Percentiles rank a stretch among this genome's conserved stretches.
phyloP scores from a whole-genome alignment of 2,888 invertebrate genomes.

The Cacoxenus indagator region DNA sequence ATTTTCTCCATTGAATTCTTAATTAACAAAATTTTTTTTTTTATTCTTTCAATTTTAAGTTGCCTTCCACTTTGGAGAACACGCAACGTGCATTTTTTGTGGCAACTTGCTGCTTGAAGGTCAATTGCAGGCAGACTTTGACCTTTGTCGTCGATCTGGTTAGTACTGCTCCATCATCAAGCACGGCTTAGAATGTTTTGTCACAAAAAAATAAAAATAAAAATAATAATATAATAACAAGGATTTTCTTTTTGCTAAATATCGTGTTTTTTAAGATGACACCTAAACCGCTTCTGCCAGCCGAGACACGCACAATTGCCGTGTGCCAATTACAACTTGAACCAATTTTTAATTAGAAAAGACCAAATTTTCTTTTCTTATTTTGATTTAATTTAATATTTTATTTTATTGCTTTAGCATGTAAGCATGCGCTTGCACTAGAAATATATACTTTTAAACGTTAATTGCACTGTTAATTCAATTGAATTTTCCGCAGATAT shows the following conservation, averaged over 20 bases:
- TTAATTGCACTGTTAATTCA: constrained; percentile 13
- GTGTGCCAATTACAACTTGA: not conserved
- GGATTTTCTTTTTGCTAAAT: not conserved
- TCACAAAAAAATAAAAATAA: too few species aligned
- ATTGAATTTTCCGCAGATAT: constrained; percentile 7
- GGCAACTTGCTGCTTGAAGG: not conserved
- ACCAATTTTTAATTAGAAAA: not conserved
- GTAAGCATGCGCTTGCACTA: not conserved
- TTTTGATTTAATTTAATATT: not conserved
- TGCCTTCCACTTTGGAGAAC: not conserved
- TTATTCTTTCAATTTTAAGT: not conserved
- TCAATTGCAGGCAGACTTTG: not conserved
- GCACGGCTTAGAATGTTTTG: too few species aligned
- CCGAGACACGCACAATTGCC: not conserved
- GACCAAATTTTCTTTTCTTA: not conserved
- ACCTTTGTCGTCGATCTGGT: not conserved
- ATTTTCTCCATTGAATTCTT: constrained; percentile 37
- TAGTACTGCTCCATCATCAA: too few species aligned
- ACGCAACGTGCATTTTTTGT: not conserved
- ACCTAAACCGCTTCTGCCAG: not conserved
- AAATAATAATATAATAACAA: not conserved
- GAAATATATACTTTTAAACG: not conserved
- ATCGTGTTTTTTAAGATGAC: not conserved
- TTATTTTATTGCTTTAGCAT: too few species aligned
- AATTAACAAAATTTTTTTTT: not conserved